phyloP scores from a whole-genome alignment of 2,113 vertebrate species.

The Hyla sarda region DNA sequence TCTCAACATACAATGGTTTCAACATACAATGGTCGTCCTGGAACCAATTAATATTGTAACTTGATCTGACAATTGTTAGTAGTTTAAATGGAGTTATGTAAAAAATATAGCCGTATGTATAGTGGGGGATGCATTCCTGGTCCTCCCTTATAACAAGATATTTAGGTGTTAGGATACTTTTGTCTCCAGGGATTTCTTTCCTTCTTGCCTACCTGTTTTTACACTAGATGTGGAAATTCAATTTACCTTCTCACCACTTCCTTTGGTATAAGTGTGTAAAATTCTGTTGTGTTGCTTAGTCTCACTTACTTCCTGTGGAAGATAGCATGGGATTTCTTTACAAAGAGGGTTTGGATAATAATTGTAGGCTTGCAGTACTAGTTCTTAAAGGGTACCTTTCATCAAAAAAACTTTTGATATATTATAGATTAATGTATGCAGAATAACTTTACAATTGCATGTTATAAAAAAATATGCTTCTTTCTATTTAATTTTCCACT shows the following conservation, averaged over 20 bases:
- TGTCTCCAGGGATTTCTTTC: background rate
- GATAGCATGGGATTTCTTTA: fast-evolving
- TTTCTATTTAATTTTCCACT: too few relatives aligned
- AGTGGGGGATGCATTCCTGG: background rate
- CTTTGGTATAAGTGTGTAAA: background rate
- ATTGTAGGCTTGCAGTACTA: background rate
- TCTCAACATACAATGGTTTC: too few relatives aligned
- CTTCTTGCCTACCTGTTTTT: background rate
- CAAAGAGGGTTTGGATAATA: background rate
- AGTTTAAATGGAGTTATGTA: background rate
- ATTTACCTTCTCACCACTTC: slow-evolving; percentile 8
- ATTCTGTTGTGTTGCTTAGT: slow-evolving; percentile 54
- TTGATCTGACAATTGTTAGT: background rate
- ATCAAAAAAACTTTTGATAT: too few relatives aligned
- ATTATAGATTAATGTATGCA: too few relatives aligned
- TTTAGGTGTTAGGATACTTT: background rate
- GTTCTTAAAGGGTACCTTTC: too few relatives aligned
- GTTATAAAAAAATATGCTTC: too few relatives aligned
- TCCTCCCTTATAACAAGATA: background rate
- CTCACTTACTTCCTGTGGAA: slow-evolving; percentile 55
- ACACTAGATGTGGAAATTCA: slow-evolving; percentile 24
- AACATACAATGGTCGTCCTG: too few relatives aligned
- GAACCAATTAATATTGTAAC: too few relatives aligned
- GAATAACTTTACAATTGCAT: too few relatives aligned
- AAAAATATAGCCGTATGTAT: background rate